Evolutionary conservation across 2,888 invertebrate species (phyloP).

Genomic region (Zeuzera pyrina): DNA sequence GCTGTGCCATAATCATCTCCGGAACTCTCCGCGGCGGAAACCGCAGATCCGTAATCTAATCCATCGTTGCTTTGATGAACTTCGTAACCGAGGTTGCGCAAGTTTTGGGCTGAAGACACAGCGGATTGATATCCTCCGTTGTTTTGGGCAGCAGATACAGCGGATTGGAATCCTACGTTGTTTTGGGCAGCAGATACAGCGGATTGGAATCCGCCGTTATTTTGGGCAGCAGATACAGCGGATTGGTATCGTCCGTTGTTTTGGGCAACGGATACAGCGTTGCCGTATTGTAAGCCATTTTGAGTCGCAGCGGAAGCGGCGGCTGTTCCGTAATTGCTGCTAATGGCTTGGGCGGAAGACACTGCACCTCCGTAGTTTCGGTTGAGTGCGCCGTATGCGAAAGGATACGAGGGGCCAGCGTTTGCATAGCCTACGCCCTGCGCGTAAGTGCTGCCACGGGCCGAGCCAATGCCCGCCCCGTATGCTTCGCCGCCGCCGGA

Average conservation of each 20-base stretch:
- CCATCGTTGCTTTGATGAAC: slow-evolving; percentile 23
- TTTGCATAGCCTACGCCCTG: slow-evolving; percentile 45
- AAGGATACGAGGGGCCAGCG: slow-evolving; percentile 25
- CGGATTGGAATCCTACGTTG: slow-evolving; percentile 25
- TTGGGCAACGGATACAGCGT: slow-evolving; percentile 25
- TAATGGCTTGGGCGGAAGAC: slow-evolving; percentile 37
- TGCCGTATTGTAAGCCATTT: slow-evolving; percentile 26
- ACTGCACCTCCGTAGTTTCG: slow-evolving; percentile 23
- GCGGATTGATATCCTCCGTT: slow-evolving; percentile 26
- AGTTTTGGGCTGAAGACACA: slow-evolving; percentile 27
- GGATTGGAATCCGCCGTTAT: slow-evolving; percentile 23
- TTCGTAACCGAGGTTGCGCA: slow-evolving; percentile 22
- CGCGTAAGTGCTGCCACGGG: slow-evolving; percentile 26
- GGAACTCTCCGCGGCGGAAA: slow-evolving; percentile 31
- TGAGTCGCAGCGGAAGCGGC: slow-evolving; percentile 34
- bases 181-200: slow-evolving; percentile 20
- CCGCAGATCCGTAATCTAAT: slow-evolving; percentile 30
- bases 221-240: slow-evolving; percentile 28
- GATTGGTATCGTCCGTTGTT: slow-evolving; percentile 25
- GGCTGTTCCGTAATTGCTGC: slow-evolving; percentile 34
- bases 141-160: slow-evolving; percentile 24
- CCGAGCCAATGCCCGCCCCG: slow-evolving; percentile 36
- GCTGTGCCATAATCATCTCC: slow-evolving; percentile 26
- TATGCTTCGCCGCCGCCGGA: slow-evolving; percentile 45
- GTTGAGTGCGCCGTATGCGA: slow-evolving; percentile 14